Percentiles rank a stretch among this genome's conserved stretches.
These are phyloP conservation scores for Hydriomena furcata DNA, from an alignment of 2,888 invertebrate species.

Conservation along the genomic window DNA sequence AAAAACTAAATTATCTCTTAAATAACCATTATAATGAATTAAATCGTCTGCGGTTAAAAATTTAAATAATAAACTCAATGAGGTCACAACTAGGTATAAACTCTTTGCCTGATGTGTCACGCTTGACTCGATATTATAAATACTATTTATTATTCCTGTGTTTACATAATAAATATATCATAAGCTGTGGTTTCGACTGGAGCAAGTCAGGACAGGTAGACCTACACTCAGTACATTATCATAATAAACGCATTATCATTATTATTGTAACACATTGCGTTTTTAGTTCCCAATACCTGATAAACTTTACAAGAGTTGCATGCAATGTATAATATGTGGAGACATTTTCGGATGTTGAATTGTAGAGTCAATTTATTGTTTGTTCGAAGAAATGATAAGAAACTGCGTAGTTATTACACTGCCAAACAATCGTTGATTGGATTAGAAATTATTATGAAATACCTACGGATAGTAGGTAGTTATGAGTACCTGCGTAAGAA, in stretches of 20 bases:
- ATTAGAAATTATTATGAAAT: no score
- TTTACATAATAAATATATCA: background rate
- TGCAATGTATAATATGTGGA: background rate
- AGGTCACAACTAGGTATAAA: conserved; percentile 5
- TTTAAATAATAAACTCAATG: conserved; percentile 8
- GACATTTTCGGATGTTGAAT: no score
- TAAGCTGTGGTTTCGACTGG: conserved; percentile 6
- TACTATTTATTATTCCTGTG: conserved; percentile 2
- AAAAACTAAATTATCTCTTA: no score
- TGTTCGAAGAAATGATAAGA: no score
- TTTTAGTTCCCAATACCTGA: background rate
- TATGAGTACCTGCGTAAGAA: no score
- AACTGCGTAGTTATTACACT: no score
- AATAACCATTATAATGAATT: no score
- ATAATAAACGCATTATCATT: background rate
- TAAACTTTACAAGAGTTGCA: conserved; percentile 1
- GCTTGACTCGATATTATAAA: conserved; percentile 44
- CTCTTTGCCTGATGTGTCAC: conserved; percentile 20
- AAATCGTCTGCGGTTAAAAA: background rate
- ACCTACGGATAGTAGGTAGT: no score
- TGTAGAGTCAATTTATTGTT: no score
- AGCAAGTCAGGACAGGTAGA: conserved; percentile 58
- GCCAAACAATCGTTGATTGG: no score
- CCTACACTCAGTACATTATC: background rate
- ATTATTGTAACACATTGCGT: conserved; percentile 7